Base-by-base conservation (phyloP, 2,888 invertebrate genomes). In the Troides aeacus region DNA sequence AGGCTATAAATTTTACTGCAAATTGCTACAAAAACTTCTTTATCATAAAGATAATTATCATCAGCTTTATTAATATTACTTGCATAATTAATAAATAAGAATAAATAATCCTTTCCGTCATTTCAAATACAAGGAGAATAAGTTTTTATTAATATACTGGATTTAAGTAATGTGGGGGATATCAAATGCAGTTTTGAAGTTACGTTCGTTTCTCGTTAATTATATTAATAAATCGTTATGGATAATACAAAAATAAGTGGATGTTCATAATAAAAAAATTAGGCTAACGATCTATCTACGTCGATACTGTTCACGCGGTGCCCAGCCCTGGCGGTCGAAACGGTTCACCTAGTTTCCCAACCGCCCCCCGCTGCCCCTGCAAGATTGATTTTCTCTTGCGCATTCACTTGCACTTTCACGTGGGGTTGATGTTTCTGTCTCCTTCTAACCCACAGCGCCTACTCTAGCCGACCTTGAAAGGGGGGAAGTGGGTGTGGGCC, bases 301-400 rank as follows among this genome's bases (percentile, higher is more conserved):
- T 64, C 36, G 8, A 64, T 69, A 69, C 74, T 74, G 79, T 71
- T 72, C 78, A 78, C 84, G 82, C 84, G 82, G 79, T 81, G 72
- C 72, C 74, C 74, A 76, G 76, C 78, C 75, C 79, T 78, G 80
- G 78, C 79, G 83, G 82, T 83, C 81, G 80, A 81, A 82, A 78
- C 81, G 85, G 83, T 87, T 92, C 91, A 92, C 92, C 92, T 92
- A 92, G 90, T 91, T 92, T 88, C 86, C 85, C 88, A 84, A 78
- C 73, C 72, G 74, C 76, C 73, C 77, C 76, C 76, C 84, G 83
- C 84, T 83, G 79, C 85, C 83, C 87, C 81, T 92, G 92, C 92
- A 92, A 91, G 89, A 92, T 92, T 91, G 92, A 92, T 92, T 91
- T 91, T 92, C 89, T 86, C 84, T 87, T 87, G 77, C 87, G 84